phyloP scores from a whole-genome alignment of 2,113 vertebrate genomes.

The Plecotus auritus region DNA sequence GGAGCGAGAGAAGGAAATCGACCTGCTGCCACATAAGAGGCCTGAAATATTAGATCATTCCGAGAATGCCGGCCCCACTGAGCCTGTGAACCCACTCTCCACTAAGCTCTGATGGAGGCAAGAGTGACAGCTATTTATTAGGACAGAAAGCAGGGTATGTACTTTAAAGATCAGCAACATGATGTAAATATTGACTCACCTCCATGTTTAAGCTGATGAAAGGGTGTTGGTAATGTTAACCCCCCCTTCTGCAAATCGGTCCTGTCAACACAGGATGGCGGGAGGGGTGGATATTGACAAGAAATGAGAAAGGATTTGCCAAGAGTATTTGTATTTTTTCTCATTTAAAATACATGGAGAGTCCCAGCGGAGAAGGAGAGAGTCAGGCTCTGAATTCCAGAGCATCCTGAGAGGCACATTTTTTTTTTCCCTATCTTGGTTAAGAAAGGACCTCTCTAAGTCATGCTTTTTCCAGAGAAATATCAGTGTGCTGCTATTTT shows the following conservation, averaged over 20 bases:
- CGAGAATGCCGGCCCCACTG: slow-evolving; percentile 5
- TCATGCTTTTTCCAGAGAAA: neutral
- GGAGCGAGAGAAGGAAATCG: slow-evolving; percentile 37
- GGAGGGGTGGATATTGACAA: slow-evolving; percentile 33
- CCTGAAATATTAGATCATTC: slow-evolving; percentile 57
- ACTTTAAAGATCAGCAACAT: slow-evolving; percentile 59
- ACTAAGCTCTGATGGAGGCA: neutral
- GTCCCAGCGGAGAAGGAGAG: neutral
- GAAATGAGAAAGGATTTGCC: neutral
- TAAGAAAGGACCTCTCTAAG: neutral
- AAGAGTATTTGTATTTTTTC: neutral
- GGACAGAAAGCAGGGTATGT: slow-evolving; percentile 42
- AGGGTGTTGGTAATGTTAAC: slow-evolving; percentile 56
- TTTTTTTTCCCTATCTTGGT: too few relatives aligned
- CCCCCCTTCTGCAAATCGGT: slow-evolving; percentile 12
- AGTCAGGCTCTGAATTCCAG: neutral
- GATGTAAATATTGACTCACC: slow-evolving; percentile 60
- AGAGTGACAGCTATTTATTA: slow-evolving; percentile 55
- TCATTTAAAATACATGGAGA: neutral
- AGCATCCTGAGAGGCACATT: neutral
- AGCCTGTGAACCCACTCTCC: neutral
- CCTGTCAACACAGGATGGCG: slow-evolving; percentile 33
- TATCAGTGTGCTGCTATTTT: neutral
- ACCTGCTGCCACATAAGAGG: slow-evolving; percentile 24
- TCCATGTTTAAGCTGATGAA: slow-evolving; percentile 57